Evolutionary conservation across 2,797 vertebrate genomes (phyloP).

Genomic region (Borostomias antarcticus): DNA sequence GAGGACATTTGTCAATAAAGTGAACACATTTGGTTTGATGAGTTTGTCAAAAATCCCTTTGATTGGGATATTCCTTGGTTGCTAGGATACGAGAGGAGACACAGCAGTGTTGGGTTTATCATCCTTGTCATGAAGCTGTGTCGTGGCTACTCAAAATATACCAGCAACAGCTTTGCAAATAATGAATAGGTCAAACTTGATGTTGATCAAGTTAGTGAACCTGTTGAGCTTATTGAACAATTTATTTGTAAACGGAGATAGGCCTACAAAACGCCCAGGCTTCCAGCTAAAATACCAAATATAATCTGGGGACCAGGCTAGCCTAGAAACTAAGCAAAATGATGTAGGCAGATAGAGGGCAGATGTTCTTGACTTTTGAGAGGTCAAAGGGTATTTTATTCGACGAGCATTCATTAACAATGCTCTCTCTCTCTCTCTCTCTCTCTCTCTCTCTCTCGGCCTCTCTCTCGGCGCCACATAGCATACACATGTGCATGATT

Average conservation of each 20-base stretch:
- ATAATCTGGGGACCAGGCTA: background rate
- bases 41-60: background rate
- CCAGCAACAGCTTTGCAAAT: background rate
- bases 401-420: background rate
- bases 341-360: background rate
- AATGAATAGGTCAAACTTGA: background rate
- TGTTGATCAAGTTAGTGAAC: background rate
- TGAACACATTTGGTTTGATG: background rate
- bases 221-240: background rate
- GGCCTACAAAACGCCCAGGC: no score
- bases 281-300: background rate
- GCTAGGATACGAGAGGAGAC: conserved; percentile 60
- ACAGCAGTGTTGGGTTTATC: no score
- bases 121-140: no score
- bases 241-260: no score
- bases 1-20: background rate
- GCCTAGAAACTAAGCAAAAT: background rate
- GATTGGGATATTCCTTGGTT: conserved; percentile 60
- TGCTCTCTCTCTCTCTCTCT: background rate
- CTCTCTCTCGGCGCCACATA: no score
- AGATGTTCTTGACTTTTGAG: conserved; percentile 10
- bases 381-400: background rate
- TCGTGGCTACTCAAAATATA: no score
- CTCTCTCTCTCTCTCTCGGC: no score
- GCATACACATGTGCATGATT: no score